A percentile compares a stretch with the other conserved stretches of the same genome.
phyloP scores from a whole-genome alignment of 2,797 vertebrate genomes.

The Triplophysa bombifrons region DNA sequence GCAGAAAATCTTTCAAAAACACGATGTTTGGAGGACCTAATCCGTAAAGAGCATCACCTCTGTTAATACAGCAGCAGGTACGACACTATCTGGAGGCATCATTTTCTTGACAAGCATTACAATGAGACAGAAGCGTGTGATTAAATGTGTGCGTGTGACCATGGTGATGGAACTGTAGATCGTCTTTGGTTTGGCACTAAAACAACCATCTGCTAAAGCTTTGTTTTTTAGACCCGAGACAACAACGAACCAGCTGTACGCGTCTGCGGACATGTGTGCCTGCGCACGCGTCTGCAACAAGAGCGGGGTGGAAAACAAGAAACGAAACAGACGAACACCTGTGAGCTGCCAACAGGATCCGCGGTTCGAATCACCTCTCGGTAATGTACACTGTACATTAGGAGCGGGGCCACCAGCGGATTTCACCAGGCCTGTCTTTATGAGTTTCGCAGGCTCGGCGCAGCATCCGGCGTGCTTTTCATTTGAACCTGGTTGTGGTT shows the following conservation, averaged over 20 bases:
- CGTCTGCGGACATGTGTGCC: slow-evolving; percentile 42
- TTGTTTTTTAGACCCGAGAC: slow-evolving; percentile 59
- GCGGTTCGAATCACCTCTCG: slow-evolving; percentile 3
- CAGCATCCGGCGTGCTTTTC: neutral
- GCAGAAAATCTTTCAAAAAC: neutral
- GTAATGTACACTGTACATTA: slow-evolving; percentile 36
- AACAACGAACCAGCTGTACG: slow-evolving; percentile 59
- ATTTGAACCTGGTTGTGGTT: slow-evolving; percentile 18
- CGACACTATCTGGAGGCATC: neutral
- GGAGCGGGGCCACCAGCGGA: neutral
- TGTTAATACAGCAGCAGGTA: neutral
- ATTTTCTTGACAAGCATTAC: slow-evolving; percentile 14
- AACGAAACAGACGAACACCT: slow-evolving; percentile 50
- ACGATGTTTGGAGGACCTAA: neutral
- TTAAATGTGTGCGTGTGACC: slow-evolving; percentile 44
- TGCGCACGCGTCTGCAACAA: slow-evolving; percentile 26
- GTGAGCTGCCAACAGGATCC: slow-evolving; percentile 45
- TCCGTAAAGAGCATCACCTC: neutral
- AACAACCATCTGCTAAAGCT: slow-evolving; percentile 59
- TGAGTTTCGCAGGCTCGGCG: neutral
- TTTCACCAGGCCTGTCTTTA: neutral
- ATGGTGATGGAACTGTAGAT: slow-evolving; percentile 45
- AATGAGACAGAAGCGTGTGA: slow-evolving; percentile 54
- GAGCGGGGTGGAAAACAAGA: slow-evolving; percentile 43
- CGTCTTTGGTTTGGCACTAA: slow-evolving; percentile 51